Evolutionary conservation across 2,113 vertebrate genomes (phyloP), one percentile per base, ranked within the genome.

Genomic region (Phodopus roborovskii): DNA sequence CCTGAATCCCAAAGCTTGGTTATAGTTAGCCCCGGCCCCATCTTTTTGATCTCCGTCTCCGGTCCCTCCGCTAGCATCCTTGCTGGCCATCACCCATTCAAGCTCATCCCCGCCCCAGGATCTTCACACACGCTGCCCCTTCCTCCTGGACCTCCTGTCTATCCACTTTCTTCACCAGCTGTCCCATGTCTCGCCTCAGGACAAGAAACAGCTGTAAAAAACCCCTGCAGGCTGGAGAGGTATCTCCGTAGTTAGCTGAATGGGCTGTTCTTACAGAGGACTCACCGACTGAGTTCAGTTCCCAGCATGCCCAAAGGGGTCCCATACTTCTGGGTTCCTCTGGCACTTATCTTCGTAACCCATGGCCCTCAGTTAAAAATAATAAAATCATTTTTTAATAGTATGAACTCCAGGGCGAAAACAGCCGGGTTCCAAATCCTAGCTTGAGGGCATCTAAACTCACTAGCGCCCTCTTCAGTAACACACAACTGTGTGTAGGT

Each of bases 1-100:
- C 64, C 60, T 75, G 30, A 87, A 33, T 62, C 56, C 33, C 68
- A 8, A 83, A 66, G 50, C 79, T 53, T 86, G 48, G 15, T 22
- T 20, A 12, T 4, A 94, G 75, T 8, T 33, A 53, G 87, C 3
- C 45, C 12, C 7, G 28, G 24, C 45, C 66, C 60, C 45, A 4
- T 3, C 45, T n/a, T n/a, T 36, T 8, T 58, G 2, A 17, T 75
- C 5, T 0, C 30, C 13, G 1, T 33, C 73, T 39, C 77, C 7
- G 28, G 15, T 71, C 53, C 15, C 45, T 17, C 56, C 9, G 3
- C 1, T 0, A 87, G n/a, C 10, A 24, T 36, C 56, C 17, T n/a
- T 36, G 75, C 48, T 39, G 17, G 53, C n/a, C 24, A 48, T 71
- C 39, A 53, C 3, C 36, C 48, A 16, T 26, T 92, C 12, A 0